phyloP scores from a whole-genome alignment of 2,113 vertebrate species.

The Cariama cristata region DNA sequence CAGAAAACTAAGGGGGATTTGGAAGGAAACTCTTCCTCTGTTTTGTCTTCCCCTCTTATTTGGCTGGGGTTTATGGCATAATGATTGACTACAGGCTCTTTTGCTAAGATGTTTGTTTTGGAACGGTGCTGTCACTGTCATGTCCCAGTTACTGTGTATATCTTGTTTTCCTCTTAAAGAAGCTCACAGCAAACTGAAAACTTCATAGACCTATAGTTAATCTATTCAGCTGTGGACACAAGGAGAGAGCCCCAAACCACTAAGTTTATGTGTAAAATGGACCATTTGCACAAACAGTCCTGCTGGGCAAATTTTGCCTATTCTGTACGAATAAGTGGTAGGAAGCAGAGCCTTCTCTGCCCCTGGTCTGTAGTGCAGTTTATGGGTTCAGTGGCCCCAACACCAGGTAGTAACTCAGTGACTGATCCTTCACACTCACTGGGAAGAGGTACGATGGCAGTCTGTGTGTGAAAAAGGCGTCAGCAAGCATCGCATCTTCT shows the following conservation, averaged over 20 bases:
- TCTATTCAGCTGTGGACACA: background rate
- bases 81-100: background rate
- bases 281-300: background rate
- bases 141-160: background rate
- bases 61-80: background rate
- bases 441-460: background rate
- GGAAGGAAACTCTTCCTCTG: background rate
- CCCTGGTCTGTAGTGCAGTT: background rate
- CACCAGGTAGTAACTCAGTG: background rate
- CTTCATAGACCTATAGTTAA: background rate
- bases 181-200: background rate
- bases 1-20: background rate
- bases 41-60: constrained; percentile 11
- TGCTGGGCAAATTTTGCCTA: background rate
- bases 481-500: background rate
- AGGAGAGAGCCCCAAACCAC: background rate
- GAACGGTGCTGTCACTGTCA: background rate
- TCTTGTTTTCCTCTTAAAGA: background rate
- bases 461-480: background rate
- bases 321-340: background rate
- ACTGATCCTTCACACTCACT: background rate
- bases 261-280: background rate
- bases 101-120: constrained; percentile 22
- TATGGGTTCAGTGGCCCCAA: background rate
- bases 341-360: background rate